A percentile compares a stretch with the other conserved stretches of the same genome.
phyloP scores from a whole-genome alignment of 2,888 invertebrate species.

The Bembecia ichneumoniformis region DNA sequence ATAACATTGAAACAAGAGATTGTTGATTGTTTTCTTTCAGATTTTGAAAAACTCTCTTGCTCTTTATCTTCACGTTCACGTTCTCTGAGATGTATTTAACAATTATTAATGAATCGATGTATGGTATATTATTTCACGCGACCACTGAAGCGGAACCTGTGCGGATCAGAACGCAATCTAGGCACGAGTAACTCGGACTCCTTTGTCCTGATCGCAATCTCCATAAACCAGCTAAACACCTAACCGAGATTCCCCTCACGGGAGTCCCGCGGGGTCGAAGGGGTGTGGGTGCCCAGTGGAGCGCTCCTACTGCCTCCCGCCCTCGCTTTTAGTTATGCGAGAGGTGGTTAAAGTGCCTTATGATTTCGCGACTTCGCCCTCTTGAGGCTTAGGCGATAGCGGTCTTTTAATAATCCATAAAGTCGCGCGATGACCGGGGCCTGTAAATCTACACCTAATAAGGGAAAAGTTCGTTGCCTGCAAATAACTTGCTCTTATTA shows the following conservation, averaged over 20 bases:
- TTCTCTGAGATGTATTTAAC: not conserved
- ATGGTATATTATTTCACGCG: not conserved
- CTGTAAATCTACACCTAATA: not conserved
- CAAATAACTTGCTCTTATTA: too few species aligned
- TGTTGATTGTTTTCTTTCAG: too few species aligned
- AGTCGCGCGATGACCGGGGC: slow-evolving; percentile 8
- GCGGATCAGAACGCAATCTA: slow-evolving; percentile 56
- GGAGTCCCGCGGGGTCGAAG: slow-evolving; percentile 18
- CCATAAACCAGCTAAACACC: slow-evolving; percentile 70
- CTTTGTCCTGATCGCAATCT: slow-evolving; percentile 69
- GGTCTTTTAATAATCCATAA: slow-evolving; percentile 43
- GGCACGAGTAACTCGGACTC: slow-evolving; percentile 53
- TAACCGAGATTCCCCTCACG: slow-evolving; percentile 53
- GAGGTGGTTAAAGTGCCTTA: slow-evolving; percentile 47
- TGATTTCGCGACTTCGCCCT: slow-evolving; percentile 43
- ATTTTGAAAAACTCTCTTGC: too few species aligned
- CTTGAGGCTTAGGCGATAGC: slow-evolving; percentile 26
- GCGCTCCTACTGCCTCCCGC: not conserved
- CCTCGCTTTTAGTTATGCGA: slow-evolving; percentile 31
- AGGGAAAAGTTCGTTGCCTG: not conserved
- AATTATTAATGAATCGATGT: not conserved
- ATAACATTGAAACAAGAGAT: too few species aligned
- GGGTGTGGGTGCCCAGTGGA: slow-evolving; percentile 6
- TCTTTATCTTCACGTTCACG: too few species aligned
- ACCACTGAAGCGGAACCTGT: slow-evolving; percentile 26